Conservation (phyloP, 2,888 invertebrate species). For the Drosophila neoperkinsi region DNA sequence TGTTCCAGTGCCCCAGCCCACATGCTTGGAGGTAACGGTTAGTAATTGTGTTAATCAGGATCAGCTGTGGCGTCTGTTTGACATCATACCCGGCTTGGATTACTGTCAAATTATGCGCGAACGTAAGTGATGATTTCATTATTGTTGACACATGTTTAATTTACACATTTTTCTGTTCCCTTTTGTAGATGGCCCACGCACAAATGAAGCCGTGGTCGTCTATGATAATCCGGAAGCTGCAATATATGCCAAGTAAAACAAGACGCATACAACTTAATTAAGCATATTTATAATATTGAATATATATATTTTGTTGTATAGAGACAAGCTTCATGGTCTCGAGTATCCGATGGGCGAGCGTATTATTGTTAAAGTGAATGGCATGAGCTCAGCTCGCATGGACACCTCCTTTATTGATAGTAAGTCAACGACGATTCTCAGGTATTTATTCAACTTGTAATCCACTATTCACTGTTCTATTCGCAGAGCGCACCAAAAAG, state of each 20-base stretch:
- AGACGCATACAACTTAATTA: neutral
- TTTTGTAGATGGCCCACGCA: conserved; percentile 82
- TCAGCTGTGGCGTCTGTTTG: conserved; percentile 93
- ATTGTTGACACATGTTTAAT: neutral
- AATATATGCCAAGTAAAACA: conserved; percentile 85
- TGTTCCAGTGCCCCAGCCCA: conserved; percentile 84
- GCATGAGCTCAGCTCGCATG: conserved; percentile 81
- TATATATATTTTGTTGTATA: conserved; percentile 85
- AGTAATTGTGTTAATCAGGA: conserved; percentile 89
- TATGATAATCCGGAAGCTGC: conserved; percentile 90
- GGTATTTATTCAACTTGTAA: neutral
- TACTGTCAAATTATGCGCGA: conserved; percentile 87
- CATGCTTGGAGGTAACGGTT: conserved; percentile 90
- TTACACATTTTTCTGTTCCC: neutral
- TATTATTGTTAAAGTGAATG: conserved; percentile 87
- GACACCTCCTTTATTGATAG: conserved; percentile 83
- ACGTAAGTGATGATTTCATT: conserved; percentile 67
- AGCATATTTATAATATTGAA: neutral
- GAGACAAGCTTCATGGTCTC: conserved; percentile 94
- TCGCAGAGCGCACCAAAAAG: conserved; percentile 81
- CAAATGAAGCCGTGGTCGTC: conserved; percentile 88
- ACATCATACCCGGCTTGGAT: conserved; percentile 92
- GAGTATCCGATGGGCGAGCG: conserved; percentile 96
- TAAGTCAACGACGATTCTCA: conserved; percentile 38
- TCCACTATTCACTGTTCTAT: neutral